Conservation (phyloP, 2,888 invertebrate genomes). For the Dorcus hopei region DNA sequence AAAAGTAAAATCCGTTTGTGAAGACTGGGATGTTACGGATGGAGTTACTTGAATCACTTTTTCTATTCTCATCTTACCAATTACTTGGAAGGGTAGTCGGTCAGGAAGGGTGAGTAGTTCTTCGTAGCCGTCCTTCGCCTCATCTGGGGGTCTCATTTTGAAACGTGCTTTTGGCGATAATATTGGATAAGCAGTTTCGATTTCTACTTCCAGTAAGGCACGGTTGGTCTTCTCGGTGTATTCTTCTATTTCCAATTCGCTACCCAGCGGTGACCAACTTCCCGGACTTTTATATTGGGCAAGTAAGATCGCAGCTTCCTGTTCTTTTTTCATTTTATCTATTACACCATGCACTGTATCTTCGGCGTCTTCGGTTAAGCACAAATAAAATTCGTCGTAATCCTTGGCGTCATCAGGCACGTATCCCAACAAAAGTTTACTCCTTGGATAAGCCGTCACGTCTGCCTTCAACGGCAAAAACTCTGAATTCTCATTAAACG, state of each 20-base stretch:
- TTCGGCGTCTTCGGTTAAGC: conserved; percentile 56
- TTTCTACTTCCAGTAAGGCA: conserved; percentile 64
- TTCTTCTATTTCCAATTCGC: conserved; percentile 62
- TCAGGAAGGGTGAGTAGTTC: conserved; percentile 60
- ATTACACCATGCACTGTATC: conserved; percentile 54
- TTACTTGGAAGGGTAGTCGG: conserved; percentile 56
- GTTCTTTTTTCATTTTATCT: conserved; percentile 56
- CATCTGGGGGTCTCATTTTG: conserved; percentile 53
- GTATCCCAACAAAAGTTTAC: conserved; percentile 62
- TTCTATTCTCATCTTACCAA: conserved; percentile 58
- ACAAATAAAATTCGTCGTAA: conserved; percentile 68
- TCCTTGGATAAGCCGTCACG: conserved; percentile 44
- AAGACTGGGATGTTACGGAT: conserved; percentile 43
- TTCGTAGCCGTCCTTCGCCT: conserved; percentile 65
- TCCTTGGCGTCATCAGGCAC: conserved; percentile 60
- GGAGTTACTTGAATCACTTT: conserved; percentile 59
- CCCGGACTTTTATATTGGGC: conserved; percentile 37
- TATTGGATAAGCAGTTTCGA: conserved; percentile 62
- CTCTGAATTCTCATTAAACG: conserved; percentile 54
- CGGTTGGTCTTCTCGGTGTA: conserved; percentile 54
- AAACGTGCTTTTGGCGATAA: conserved; percentile 48
- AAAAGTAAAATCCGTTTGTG: conserved; percentile 67
- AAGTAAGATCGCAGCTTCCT: conserved; percentile 37
- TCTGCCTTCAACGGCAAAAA: conserved; percentile 48
- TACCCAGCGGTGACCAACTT: conserved; percentile 63